phyloP scores from a whole-genome alignment of 2,888 invertebrate species.

The Coenonympha arcania region DNA sequence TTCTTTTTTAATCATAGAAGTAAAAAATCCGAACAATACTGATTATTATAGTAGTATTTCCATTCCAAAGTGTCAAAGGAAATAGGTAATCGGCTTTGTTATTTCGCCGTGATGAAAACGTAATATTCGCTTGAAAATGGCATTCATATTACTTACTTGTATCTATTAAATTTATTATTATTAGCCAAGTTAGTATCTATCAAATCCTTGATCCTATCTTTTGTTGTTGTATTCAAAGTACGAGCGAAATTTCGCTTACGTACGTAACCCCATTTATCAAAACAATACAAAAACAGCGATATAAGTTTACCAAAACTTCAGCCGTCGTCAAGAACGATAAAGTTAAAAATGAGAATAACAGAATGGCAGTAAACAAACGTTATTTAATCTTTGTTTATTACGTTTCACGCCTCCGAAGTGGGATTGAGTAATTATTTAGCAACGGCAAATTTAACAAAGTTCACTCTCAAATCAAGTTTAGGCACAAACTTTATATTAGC shows the following conservation, averaged over 20 bases:
- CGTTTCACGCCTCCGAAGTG: conserved; percentile 1
- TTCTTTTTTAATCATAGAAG: too few species aligned
- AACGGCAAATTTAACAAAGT: not conserved
- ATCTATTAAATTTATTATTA: not conserved
- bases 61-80: not conserved
- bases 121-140: conserved; percentile 1
- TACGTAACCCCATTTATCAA: not conserved
- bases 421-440: not conserved
- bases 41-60: not conserved
- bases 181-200: too few species aligned
- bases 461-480: not conserved
- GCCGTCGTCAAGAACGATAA: not conserved
- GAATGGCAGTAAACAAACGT: not conserved
- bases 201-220: not conserved
- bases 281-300: not conserved
- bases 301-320: not conserved
- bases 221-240: not conserved
- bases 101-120: not conserved
- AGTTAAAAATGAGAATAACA: not conserved
- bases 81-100: not conserved
- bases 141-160: not conserved
- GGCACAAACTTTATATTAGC: not conserved
- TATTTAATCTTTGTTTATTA: not conserved
- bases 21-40: not conserved
- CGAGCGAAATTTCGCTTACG: not conserved